Conservation (phyloP, 92 coral and sea anemone genomes). For the Epizoanthus stellaris region DNA sequence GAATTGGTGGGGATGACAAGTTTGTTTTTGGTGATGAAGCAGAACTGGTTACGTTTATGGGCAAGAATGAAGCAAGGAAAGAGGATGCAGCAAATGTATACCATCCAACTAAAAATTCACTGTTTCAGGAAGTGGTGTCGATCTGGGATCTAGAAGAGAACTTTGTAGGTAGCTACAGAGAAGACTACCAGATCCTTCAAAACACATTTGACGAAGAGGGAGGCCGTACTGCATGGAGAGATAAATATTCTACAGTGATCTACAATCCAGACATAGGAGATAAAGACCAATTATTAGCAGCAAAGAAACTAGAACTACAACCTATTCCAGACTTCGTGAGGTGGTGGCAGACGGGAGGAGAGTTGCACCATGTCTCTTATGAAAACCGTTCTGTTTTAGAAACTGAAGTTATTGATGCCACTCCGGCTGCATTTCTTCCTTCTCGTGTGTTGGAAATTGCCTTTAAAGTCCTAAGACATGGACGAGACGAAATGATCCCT, state of each 20-base stretch:
- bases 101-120: constrained; percentile 12
- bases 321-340: constrained; percentile 50
- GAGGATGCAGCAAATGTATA: constrained; percentile 21
- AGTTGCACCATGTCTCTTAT: constrained; percentile 37
- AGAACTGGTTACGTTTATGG: too few species aligned
- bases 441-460: constrained; percentile 45
- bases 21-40: too few species aligned
- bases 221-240: constrained; percentile 46
- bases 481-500: constrained; percentile 26
- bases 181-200: constrained; percentile 32
- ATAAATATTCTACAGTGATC: constrained; percentile 34
- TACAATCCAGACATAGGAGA: constrained; percentile 13
- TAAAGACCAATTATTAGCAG: background rate
- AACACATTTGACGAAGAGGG: constrained; percentile 40
- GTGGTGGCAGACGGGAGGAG: constrained; percentile 29
- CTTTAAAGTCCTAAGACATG: constrained; percentile 22
- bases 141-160: constrained; percentile 33
- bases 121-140: constrained; percentile 37
- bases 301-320: constrained; percentile 7
- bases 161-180: constrained; percentile 38
- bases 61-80: constrained; percentile 5
- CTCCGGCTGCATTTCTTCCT: constrained; percentile 48
- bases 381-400: constrained; percentile 7
- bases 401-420: constrained; percentile 25
- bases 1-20: background rate